Base-by-base conservation (phyloP, 1,140 invertebrate species). In the Centruroides sculpturatus region DNA sequence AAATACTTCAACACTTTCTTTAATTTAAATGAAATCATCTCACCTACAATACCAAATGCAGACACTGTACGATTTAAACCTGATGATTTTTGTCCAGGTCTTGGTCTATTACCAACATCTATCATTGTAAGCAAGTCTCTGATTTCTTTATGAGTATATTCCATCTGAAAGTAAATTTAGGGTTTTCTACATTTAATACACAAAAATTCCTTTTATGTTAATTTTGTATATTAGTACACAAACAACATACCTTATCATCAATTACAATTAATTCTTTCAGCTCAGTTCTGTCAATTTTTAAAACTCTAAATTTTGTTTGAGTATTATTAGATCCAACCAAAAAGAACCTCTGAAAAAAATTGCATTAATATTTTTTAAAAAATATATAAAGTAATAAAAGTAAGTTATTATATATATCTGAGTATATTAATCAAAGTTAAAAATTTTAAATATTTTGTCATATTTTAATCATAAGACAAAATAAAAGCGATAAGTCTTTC, bases 311-410 rank as follows among this genome's bases (percentile, higher is more conserved):
- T 64, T 86, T 81, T 3, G 85, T 92, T 75, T 94, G 83, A 4
- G 87, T 87, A 68, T 94, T 93, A 71, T 97, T 98, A 12, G 91
- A 94, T 47, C 92, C 93, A 70, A 98, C 86, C 61, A 98, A 76
- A 77, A 90, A 96, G 73, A 90, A 87, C 70, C 86, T 57, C 59
- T 64, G 23, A 13, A 49, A 58, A 53, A 60, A 23, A 35, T 57
- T 23, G 23, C 23, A 23, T 23, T 23, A 23, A 23, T 23, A 23
- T 23, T 23, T 23, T 23, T 23, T 23, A 1, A 23, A 23, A 23
- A 23, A 23, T 23, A 23, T 23, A 23, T 23, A 23, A 23, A 23
- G 23, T 23, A 23, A 23, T 23, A 23, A 23, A 23, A 23, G 23
- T 23, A 23, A 23, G 23, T 23, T 23, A 23, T 23, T 23, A n/a